Evolutionary conservation across 1,140 invertebrate genomes (phyloP).

Genomic region (Brachionus asplanchnoidis): DNA sequence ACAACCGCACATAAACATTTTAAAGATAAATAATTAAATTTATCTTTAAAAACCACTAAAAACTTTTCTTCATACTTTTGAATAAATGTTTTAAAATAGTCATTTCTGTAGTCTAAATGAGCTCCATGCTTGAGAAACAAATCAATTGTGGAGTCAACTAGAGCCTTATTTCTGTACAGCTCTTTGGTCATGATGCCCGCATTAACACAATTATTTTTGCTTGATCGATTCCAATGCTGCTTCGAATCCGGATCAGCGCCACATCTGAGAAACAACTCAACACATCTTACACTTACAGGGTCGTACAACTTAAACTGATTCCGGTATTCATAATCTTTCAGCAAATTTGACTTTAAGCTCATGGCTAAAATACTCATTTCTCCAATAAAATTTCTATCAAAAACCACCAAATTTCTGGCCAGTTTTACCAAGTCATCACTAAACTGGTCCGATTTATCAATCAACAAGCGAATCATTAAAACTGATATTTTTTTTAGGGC

Average conservation of each 20-base stretch:
- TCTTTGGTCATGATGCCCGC: not conserved
- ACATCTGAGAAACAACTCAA: not conserved
- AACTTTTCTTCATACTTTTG: slow-evolving; percentile 19
- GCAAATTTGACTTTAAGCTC: not conserved
- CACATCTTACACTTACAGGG: not conserved
- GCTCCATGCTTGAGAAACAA: not conserved
- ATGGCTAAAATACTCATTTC: not conserved
- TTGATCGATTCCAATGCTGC: not conserved
- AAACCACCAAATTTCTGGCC: not conserved
- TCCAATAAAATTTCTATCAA: not conserved
- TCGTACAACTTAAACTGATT: not conserved
- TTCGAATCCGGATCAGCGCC: not conserved
- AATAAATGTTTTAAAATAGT: not conserved
- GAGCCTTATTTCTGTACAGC: not conserved
- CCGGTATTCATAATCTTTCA: not conserved
- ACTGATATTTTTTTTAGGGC: not conserved
- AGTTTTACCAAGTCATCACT: not conserved
- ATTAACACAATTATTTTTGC: slow-evolving; percentile 17
- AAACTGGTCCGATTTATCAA: not conserved
- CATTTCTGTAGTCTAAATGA: slow-evolving; percentile 21
- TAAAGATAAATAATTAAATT: not conserved
- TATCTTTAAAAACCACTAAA: not conserved
- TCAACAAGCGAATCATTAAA: not conserved
- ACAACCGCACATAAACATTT: slow-evolving; percentile 16
- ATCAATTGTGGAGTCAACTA: not conserved